Evolutionary conservation across 2,888 invertebrate species (phyloP).

Genomic region (Gastracanthus pulcherrimus): DNA sequence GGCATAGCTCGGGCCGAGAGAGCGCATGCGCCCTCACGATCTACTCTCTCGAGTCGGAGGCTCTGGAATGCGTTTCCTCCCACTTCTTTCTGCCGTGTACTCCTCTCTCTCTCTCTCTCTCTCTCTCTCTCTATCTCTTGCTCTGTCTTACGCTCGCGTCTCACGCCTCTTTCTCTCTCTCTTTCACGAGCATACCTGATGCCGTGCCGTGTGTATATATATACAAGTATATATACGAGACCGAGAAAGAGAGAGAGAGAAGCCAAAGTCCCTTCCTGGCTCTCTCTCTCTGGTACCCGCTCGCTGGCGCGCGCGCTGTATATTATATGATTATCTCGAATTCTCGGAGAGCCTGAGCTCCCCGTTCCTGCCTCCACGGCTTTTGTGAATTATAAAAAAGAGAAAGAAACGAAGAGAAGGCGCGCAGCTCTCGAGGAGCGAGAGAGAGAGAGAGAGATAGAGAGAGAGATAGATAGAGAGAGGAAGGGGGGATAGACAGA

Average conservation of each 20-base stretch:
- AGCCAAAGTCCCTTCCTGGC: not conserved
- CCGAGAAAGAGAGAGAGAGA: slow-evolving; percentile 18
- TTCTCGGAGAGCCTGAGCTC: slow-evolving; percentile 41
- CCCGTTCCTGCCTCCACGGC: too few relatives aligned
- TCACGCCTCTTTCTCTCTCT: slow-evolving; percentile 14
- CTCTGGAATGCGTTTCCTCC: slow-evolving; percentile 59
- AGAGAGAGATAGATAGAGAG: too few relatives aligned
- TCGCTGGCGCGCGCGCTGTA: slow-evolving; percentile 12
- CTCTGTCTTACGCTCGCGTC: not conserved
- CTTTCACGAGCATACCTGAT: slow-evolving; percentile 6
- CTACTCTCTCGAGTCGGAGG: slow-evolving; percentile 45
- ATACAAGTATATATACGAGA: not conserved
- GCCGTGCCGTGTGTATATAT: not conserved
- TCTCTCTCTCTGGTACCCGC: slow-evolving; percentile 4
- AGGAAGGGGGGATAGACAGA: not conserved
- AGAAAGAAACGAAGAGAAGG: not conserved
- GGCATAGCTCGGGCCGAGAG: too few relatives aligned
- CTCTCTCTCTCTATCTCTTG: slow-evolving; percentile 30
- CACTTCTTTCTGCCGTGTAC: slow-evolving; percentile 31
- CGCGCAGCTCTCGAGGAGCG: too few relatives aligned
- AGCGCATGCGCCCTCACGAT: slow-evolving; percentile 33
- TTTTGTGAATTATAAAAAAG: not conserved
- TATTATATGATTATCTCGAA: slow-evolving; percentile 49
- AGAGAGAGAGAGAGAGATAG: too few relatives aligned
- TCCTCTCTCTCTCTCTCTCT: not conserved